Evolutionary conservation across 2,113 vertebrate species (phyloP).

Genomic region (Rutilus rutilus): DNA sequence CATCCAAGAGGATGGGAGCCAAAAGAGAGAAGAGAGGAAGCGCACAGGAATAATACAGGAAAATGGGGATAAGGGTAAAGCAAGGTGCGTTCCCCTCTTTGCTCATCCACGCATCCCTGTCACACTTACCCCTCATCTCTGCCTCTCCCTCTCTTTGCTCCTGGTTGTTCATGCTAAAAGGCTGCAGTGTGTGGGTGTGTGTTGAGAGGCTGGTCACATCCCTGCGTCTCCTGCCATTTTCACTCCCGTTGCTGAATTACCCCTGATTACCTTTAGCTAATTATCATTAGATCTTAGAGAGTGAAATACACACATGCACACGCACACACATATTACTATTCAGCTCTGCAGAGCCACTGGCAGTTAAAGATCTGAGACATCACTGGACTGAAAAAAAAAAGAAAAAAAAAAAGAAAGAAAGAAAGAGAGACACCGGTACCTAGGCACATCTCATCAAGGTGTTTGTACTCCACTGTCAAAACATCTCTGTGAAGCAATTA

Average conservation of each 20-base stretch:
- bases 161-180: constrained; percentile 61
- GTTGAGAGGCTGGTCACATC: constrained; percentile 64
- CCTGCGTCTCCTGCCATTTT: constrained; percentile 55
- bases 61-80: neutral
- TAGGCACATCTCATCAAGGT: constrained; percentile 52
- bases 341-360: constrained; percentile 44
- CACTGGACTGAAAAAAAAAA: constrained; percentile 34
- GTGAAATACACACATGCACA: constrained; percentile 31
- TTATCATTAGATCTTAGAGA: constrained; percentile 54
- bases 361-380: constrained; percentile 46
- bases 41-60: neutral
- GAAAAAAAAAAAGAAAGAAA: neutral
- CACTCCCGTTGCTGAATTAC: constrained; percentile 57
- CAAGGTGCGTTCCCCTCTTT: neutral
- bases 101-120: constrained; percentile 19
- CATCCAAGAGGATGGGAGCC: neutral
- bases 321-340: constrained; percentile 49
- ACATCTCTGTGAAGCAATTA: constrained; percentile 54
- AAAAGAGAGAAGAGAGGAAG: constrained; percentile 35
- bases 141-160: constrained; percentile 38
- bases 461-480: constrained; percentile 52
- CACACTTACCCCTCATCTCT: constrained; percentile 2
- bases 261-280: constrained; percentile 63
- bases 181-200: constrained; percentile 57
- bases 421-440: neutral